phyloP scores from a whole-genome alignment of 2,888 invertebrate genomes.

The Dryomyza anilis region DNA sequence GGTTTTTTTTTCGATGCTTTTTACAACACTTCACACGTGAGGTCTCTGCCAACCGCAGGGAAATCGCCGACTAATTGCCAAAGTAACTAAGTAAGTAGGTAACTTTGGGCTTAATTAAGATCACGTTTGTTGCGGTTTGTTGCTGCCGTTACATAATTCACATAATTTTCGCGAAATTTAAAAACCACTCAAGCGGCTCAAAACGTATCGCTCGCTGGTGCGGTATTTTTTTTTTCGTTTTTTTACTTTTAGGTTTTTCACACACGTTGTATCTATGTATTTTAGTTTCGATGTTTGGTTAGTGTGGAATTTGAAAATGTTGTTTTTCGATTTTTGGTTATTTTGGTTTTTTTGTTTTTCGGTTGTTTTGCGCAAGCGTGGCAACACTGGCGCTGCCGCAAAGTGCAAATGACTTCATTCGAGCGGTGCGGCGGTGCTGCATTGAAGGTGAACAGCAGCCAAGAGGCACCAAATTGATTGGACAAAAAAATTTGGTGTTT shows the following conservation, averaged over 20 bases:
- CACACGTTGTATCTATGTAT: not conserved
- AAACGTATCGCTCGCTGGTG: too few relatives aligned
- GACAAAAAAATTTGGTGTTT: not conserved
- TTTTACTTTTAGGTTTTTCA: not conserved
- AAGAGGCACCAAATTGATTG: not conserved
- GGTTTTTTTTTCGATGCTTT: too few relatives aligned
- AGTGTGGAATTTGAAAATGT: not conserved
- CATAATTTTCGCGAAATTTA: slow-evolving; percentile 6
- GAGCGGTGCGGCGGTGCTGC: too few relatives aligned
- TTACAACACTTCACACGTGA: too few relatives aligned
- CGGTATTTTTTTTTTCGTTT: too few relatives aligned
- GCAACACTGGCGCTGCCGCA: not conserved
- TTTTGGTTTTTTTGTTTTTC: not conserved
- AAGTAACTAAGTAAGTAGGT: slow-evolving; percentile 13
- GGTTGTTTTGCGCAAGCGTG: slow-evolving; percentile 8
- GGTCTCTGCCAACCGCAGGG: too few relatives aligned
- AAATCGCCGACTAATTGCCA: not conserved
- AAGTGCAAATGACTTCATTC: slow-evolving; percentile 1
- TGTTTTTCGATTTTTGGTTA: slow-evolving; percentile 1
- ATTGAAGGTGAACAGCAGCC: not conserved
- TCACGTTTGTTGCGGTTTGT: slow-evolving; percentile 36
- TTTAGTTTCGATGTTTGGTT: too few relatives aligned
- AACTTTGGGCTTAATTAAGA: slow-evolving; percentile 38
- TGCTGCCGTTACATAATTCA: slow-evolving; percentile 28
- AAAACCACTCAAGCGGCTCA: not conserved